phyloP scores from a whole-genome alignment of 2,888 invertebrate genomes.

The Epinotia nisella region DNA sequence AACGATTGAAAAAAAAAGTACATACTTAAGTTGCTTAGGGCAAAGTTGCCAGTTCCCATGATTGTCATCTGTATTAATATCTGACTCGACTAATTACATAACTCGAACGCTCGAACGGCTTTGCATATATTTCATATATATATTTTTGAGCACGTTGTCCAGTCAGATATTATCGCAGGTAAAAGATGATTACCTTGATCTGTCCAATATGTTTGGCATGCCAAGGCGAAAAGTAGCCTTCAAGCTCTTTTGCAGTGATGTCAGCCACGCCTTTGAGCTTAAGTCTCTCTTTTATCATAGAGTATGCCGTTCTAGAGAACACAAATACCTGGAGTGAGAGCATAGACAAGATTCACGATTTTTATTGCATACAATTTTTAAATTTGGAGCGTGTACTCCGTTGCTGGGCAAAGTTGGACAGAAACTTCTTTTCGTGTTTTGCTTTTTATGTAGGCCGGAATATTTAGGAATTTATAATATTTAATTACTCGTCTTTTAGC shows the following conservation, averaged over 20 bases:
- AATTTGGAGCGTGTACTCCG: slow-evolving; percentile 56
- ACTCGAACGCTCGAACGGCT: no score
- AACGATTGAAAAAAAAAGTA: background rate
- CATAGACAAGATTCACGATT: slow-evolving; percentile 69
- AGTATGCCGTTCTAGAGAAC: slow-evolving; percentile 92
- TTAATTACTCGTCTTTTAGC: background rate
- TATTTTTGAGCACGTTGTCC: background rate
- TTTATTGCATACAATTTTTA: slow-evolving; percentile 38
- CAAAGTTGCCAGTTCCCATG: slow-evolving; percentile 15
- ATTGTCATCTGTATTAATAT: background rate
- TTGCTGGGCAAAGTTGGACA: slow-evolving; percentile 50
- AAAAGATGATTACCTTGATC: slow-evolving; percentile 84
- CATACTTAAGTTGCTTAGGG: background rate
- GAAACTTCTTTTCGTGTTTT: slow-evolving; percentile 47
- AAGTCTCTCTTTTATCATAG: slow-evolving; percentile 92
- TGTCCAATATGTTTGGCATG: slow-evolving; percentile 93
- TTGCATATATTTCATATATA: no score
- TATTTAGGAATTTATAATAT: background rate
- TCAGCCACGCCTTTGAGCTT: slow-evolving; percentile 91
- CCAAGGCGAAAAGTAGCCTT: slow-evolving; percentile 94
- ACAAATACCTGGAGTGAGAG: slow-evolving; percentile 92
- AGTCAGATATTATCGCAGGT: background rate
- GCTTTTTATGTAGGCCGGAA: background rate
- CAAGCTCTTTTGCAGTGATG: slow-evolving; percentile 89
- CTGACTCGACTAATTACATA: background rate